Conservation (phyloP, 2,113 vertebrate genomes). For the Bostrychus sinensis region DNA sequence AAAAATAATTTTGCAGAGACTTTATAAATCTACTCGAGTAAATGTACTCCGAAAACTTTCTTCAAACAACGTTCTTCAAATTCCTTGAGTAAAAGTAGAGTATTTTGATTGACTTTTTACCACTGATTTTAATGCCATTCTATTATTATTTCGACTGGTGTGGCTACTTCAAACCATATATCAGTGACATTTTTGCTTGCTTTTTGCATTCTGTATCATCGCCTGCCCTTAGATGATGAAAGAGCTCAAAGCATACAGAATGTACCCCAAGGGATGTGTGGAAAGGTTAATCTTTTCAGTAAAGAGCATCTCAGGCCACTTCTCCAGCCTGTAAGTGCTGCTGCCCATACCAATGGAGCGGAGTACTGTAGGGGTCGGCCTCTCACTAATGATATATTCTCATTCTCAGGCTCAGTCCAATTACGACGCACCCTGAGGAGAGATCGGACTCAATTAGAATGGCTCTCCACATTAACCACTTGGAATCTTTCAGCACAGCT, state of each 20-base stretch:
- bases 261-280: constrained; percentile 1
- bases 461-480: constrained; percentile 67
- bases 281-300: constrained; percentile 33
- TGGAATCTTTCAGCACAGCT: constrained; percentile 39
- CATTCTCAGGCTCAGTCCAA: constrained; percentile 68
- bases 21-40: no score
- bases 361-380: constrained; percentile 47
- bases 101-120: no score
- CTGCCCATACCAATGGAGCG: constrained; percentile 32
- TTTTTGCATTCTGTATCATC: neutral
- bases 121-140: no score
- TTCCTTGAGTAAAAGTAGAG: no score
- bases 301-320: constrained; percentile 33
- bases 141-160: no score
- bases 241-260: neutral
- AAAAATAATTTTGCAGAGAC: no score
- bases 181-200: neutral
- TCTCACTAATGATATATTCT: constrained; percentile 66
- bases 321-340: constrained; percentile 22
- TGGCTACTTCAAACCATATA: constrained; percentile 1
- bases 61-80: no score
- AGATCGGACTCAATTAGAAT: constrained; percentile 68
- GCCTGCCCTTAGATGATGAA: neutral
- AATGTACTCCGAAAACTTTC: no score
- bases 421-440: constrained; percentile 67